These are phyloP conservation scores for Cephus sareptanus DNA, from an alignment of 2,888 invertebrate species.

Conservation along the genomic window DNA sequence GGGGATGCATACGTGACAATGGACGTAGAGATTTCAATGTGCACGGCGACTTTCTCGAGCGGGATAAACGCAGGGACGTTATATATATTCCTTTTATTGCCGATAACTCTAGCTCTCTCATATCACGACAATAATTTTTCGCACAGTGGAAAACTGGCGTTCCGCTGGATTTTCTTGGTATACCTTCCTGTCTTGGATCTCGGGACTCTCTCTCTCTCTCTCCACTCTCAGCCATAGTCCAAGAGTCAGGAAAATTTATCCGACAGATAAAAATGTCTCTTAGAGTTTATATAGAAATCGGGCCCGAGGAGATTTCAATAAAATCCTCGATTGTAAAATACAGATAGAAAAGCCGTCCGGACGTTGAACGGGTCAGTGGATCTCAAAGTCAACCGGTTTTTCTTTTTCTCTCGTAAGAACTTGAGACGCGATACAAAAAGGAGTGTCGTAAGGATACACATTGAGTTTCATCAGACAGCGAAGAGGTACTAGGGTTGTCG, in stretches of 20 bases:
- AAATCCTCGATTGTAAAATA: constrained; percentile 57
- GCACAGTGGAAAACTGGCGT: constrained; percentile 17
- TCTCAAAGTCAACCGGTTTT: constrained; percentile 44
- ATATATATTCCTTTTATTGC: constrained; percentile 45
- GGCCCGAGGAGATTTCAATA: constrained; percentile 56
- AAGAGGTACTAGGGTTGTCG: neutral
- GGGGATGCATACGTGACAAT: neutral
- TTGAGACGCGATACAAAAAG: neutral
- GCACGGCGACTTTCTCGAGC: neutral
- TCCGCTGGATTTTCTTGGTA: neutral
- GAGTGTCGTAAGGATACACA: neutral
- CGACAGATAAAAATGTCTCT: constrained; percentile 60
- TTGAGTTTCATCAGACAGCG: neutral
- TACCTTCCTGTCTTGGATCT: constrained; percentile 18
- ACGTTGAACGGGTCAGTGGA: constrained; percentile 56
- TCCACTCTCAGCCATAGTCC: constrained; percentile 12
- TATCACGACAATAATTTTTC: constrained; percentile 61
- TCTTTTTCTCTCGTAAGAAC: neutral
- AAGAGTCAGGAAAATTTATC: constrained; percentile 56
- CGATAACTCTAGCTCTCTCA: constrained; percentile 59
- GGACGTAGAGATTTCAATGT: neutral
- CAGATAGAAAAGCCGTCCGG: constrained; percentile 50
- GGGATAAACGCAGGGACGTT: neutral
- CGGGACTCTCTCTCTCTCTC: constrained; percentile 13
- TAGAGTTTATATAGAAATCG: constrained; percentile 50